A percentile compares a stretch with the other conserved stretches of the same genome.
Conservation (phyloP, 2,113 vertebrate species). For the Serinus canaria region DNA sequence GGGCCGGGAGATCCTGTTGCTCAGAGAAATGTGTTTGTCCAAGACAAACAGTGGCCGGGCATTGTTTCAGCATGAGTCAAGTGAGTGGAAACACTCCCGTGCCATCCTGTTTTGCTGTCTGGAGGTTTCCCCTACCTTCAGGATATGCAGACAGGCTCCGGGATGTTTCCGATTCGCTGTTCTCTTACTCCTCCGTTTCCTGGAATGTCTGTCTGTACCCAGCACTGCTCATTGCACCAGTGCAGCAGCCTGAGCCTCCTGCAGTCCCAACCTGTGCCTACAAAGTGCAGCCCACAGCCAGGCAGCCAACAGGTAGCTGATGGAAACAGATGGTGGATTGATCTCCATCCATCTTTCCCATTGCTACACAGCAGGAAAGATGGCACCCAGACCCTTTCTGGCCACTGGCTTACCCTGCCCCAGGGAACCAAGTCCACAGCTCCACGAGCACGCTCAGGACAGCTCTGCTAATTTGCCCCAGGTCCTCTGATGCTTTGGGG, state of each 20-base stretch:
- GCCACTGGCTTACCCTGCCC: not conserved
- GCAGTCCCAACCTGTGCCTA: not conserved
- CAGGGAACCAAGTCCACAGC: not conserved
- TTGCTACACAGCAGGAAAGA: not conserved
- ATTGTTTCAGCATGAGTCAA: conserved; percentile 68
- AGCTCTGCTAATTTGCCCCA: not conserved
- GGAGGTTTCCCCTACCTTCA: conserved; percentile 58
- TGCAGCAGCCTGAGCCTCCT: not conserved
- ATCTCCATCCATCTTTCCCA: not conserved
- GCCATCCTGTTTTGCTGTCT: conserved; percentile 68
- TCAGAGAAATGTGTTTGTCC: conserved; percentile 30
- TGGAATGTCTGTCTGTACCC: not conserved
- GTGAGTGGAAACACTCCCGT: conserved; percentile 18
- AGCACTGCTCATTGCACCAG: not conserved
- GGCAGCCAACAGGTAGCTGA: not conserved
- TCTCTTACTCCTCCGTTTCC: not conserved
- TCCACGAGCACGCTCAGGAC: not conserved
- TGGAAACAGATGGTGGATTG: not conserved
- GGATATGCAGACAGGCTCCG: conserved; percentile 23
- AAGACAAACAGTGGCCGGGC: conserved; percentile 57
- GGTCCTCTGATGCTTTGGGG: not conserved
- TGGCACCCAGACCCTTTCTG: not conserved
- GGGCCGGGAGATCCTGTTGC: conserved; percentile 41
- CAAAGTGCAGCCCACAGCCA: not conserved
- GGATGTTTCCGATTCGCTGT: conserved; percentile 28